These are phyloP conservation scores for Cerastis leucographa DNA, from an alignment of 2,888 invertebrate genomes.

Conservation along the genomic window DNA sequence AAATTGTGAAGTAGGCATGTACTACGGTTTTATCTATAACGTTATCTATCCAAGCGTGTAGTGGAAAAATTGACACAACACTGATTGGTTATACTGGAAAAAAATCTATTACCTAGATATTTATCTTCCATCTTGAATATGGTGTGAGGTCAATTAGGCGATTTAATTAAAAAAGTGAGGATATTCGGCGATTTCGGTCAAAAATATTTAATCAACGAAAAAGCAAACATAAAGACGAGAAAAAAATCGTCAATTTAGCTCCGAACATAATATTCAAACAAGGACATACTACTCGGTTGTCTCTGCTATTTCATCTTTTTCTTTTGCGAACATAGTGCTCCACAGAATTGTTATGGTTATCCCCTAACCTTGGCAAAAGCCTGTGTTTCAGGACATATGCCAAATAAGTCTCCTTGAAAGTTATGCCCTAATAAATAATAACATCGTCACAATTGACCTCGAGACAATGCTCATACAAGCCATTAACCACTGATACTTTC, in stretches of 20 bases:
- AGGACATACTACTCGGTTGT: background rate
- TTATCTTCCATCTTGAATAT: constrained; percentile 4
- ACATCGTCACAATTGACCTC: constrained; percentile 10
- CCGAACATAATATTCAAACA: background rate
- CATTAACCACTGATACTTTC: constrained; percentile 37
- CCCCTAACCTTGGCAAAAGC: constrained; percentile 16
- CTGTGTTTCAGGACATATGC: constrained; percentile 28
- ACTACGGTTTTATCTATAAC: constrained; percentile 24
- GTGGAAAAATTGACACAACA: constrained; percentile 15
- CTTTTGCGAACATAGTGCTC: background rate
- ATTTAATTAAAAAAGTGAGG: background rate
- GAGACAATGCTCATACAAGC: constrained; percentile 15
- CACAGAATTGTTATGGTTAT: background rate
- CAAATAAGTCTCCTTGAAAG: constrained; percentile 31
- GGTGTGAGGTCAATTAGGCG: no score
- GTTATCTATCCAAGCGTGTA: constrained; percentile 39
- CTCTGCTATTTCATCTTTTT: background rate
- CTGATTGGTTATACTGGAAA: constrained; percentile 26
- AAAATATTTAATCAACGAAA: background rate
- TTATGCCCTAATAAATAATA: constrained; percentile 47
- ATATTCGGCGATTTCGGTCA: background rate
- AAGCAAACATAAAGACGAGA: background rate
- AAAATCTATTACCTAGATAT: constrained; percentile 1
- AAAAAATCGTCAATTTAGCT: background rate
- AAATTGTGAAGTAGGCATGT: constrained; percentile 32